phyloP scores from a whole-genome alignment of 2,888 invertebrate genomes.

The Seira sanloemensis region DNA sequence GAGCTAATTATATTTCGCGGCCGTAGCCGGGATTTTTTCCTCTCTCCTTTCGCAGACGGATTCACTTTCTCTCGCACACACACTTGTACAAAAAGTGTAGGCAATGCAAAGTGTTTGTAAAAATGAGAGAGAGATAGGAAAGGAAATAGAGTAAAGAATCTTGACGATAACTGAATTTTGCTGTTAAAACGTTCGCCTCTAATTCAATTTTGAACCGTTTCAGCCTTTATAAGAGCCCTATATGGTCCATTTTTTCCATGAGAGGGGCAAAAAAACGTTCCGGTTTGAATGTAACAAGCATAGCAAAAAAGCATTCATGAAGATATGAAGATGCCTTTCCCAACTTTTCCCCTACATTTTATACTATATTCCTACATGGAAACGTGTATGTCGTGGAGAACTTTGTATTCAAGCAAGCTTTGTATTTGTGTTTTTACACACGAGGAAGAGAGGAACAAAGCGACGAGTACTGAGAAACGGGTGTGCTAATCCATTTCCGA shows the following conservation, averaged over 20 bases:
- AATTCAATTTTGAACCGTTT: slow-evolving; percentile 74
- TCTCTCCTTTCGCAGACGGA: slow-evolving; percentile 63
- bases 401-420: slow-evolving; percentile 16
- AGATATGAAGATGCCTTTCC: too few species aligned
- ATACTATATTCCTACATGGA: neutral
- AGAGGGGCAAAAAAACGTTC: slow-evolving; percentile 35
- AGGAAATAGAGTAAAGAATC: slow-evolving; percentile 63
- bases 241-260: slow-evolving; percentile 68
- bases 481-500: slow-evolving; percentile 55
- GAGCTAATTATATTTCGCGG: slow-evolving; percentile 74
- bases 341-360: neutral
- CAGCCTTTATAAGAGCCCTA: slow-evolving; percentile 74
- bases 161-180: slow-evolving; percentile 74
- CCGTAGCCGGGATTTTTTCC: slow-evolving; percentile 71
- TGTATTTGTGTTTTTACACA: too few species aligned
- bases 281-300: neutral
- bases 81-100: slow-evolving; percentile 6
- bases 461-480: slow-evolving; percentile 41
- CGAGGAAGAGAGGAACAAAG: neutral
- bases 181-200: slow-evolving; percentile 74
- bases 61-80: slow-evolving; percentile 40
- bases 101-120: slow-evolving; percentile 27
- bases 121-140: slow-evolving; percentile 32
- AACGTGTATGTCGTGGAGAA: slow-evolving; percentile 23
- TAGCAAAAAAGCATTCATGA: neutral